Evolutionary conservation across 2,113 vertebrate genomes (phyloP).

Genomic region (Orcinus orca): DNA sequence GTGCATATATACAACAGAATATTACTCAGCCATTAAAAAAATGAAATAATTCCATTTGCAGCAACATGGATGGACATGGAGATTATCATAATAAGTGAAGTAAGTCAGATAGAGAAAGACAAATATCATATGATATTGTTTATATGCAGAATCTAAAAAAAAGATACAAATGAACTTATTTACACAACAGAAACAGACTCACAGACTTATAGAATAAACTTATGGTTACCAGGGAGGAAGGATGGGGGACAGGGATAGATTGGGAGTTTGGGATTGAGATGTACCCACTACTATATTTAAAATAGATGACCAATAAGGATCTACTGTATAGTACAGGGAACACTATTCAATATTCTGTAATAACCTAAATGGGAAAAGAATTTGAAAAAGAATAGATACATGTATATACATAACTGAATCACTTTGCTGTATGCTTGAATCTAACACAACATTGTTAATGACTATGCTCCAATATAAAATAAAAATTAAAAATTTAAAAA

Average conservation of each 20-base stretch:
- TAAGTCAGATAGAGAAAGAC: too few species aligned
- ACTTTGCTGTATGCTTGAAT: neutral
- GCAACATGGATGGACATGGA: neutral
- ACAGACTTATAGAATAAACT: neutral
- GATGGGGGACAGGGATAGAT: too few species aligned
- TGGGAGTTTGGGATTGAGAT: neutral
- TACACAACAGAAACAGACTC: neutral
- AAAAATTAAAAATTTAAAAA: too few species aligned
- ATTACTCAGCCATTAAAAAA: neutral
- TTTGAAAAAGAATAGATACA: neutral
- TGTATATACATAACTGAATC: neutral
- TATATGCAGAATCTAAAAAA: too few species aligned
- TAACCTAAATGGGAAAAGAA: neutral
- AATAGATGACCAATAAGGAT: neutral
- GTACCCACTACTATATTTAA: neutral
- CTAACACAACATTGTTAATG: neutral
- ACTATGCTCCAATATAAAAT: neutral
- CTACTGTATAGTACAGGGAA: neutral
- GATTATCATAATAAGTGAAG: neutral
- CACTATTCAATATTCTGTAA: neutral
- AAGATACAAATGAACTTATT: neutral
- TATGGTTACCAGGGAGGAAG: neutral
- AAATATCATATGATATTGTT: too few species aligned
- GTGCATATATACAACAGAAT: neutral
- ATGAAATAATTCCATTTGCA: neutral